Evolutionary conservation across 2,888 invertebrate species (phyloP).

Genomic region (Pterostichus madidus): DNA sequence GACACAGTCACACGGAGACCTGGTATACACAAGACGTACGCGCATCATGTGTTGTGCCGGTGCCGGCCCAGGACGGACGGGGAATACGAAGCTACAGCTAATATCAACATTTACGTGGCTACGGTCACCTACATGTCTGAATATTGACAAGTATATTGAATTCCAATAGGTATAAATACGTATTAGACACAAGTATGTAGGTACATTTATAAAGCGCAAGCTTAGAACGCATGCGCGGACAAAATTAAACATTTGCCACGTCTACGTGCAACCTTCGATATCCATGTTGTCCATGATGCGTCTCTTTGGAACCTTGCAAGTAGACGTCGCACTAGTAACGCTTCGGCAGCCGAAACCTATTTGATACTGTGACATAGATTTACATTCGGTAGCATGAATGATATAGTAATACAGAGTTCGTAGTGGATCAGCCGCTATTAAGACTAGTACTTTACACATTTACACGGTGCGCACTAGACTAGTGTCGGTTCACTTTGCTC

Average conservation of each 20-base stretch:
- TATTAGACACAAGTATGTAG: constrained; percentile 67
- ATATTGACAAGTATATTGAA: constrained; percentile 74
- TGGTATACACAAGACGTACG: constrained; percentile 21
- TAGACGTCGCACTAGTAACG: constrained; percentile 15
- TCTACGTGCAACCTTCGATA: constrained; percentile 27
- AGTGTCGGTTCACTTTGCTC: not conserved
- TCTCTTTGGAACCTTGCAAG: constrained; percentile 34
- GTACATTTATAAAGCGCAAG: constrained; percentile 67
- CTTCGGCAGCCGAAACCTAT: constrained; percentile 61
- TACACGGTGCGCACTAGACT: constrained; percentile 68
- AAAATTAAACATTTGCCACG: constrained; percentile 58
- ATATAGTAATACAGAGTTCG: constrained; percentile 70
- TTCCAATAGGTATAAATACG: constrained; percentile 71
- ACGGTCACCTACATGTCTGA: constrained; percentile 73
- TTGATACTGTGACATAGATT: constrained; percentile 67
- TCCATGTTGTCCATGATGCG: not conserved
- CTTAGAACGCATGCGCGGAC: constrained; percentile 65
- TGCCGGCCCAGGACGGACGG: constrained; percentile 41
- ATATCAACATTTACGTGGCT: constrained; percentile 73
- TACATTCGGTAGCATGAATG: constrained; percentile 71
- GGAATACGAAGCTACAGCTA: constrained; percentile 74
- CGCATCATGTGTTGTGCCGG: constrained; percentile 9
- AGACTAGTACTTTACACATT: constrained; percentile 74
- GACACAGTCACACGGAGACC: not conserved
- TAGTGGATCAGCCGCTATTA: constrained; percentile 69